Percentiles rank a stretch among this genome's conserved stretches.
Conservation (phyloP, 2,888 invertebrate species). For the Seira sanloemensis region DNA sequence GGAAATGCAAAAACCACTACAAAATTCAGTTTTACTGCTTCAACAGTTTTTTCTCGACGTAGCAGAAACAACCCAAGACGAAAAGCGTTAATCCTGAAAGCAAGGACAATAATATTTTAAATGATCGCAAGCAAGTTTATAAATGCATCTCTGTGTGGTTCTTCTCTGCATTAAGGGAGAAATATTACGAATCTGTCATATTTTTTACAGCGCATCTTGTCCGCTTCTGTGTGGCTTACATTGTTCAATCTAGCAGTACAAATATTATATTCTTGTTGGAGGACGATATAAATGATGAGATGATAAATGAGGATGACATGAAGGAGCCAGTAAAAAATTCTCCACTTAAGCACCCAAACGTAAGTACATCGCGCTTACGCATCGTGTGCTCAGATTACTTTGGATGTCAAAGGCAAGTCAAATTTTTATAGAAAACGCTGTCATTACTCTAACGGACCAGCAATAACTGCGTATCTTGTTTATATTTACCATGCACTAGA, state of each 20-base stretch:
- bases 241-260: neutral
- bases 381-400: neutral
- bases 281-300: slow-evolving; percentile 35
- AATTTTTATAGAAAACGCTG: slow-evolving; percentile 27
- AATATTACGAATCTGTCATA: neutral
- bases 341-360: slow-evolving; percentile 21
- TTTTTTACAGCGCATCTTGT: neutral
- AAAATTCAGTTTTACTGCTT: slow-evolving; percentile 10
- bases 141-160: neutral
- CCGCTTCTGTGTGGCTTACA: neutral
- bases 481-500: slow-evolving; percentile 4
- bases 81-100: slow-evolving; percentile 38
- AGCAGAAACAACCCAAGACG: too few relatives aligned
- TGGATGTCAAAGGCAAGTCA: slow-evolving; percentile 59
- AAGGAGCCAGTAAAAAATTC: slow-evolving; percentile 10
- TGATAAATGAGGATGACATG: slow-evolving; percentile 41
- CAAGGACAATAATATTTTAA: slow-evolving; percentile 44
- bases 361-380: neutral
- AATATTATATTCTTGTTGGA: neutral
- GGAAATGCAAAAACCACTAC: neutral
- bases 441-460: slow-evolving; percentile 33
- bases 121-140: slow-evolving; percentile 3
- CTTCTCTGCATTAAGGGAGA: slow-evolving; percentile 19
- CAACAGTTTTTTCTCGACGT: neutral
- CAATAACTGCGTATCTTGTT: slow-evolving; percentile 11